A percentile compares a stretch with the other conserved stretches of the same genome.
Conservation (phyloP, 2,888 invertebrate species). For the Chymomyza procnemis region DNA sequence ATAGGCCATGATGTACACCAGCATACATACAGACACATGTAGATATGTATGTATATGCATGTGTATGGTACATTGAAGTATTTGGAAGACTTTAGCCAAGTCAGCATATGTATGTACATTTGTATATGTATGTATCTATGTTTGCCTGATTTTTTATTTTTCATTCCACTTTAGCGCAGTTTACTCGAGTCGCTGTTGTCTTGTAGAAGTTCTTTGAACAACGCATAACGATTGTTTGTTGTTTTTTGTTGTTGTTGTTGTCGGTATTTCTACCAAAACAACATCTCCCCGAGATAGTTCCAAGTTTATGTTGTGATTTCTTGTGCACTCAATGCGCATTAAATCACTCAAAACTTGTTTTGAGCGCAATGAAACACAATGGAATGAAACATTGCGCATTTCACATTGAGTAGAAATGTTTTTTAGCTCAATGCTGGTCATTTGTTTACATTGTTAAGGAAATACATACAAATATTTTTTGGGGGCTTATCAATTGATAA, state of each 20-base stretch:
- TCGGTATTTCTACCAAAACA: background rate
- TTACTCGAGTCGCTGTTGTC: background rate
- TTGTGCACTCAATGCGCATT: conserved; percentile 10
- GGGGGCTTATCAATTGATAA: background rate
- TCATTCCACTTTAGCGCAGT: background rate
- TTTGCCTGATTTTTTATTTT: background rate
- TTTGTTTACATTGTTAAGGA: conserved; percentile 42
- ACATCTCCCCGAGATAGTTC: background rate
- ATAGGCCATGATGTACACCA: conserved; percentile 17
- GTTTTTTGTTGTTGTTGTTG: background rate
- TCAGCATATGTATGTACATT: background rate
- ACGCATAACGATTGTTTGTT: background rate
- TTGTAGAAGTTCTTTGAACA: background rate
- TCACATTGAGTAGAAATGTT: conserved; percentile 47
- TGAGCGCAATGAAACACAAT: conserved; percentile 15
- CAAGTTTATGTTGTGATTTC: conserved; percentile 24
- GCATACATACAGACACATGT: background rate
- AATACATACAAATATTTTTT: no score
- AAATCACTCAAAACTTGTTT: conserved; percentile 51
- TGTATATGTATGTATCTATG: background rate
- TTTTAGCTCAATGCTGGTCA: conserved; percentile 23
- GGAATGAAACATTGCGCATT: conserved; percentile 15
- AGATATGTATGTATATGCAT: background rate
- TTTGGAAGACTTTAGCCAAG: conserved; percentile 1
- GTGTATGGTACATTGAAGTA: background rate